Evolutionary conservation across 2,797 vertebrate genomes (phyloP).

Genomic region (Galaxias olidus): DNA sequence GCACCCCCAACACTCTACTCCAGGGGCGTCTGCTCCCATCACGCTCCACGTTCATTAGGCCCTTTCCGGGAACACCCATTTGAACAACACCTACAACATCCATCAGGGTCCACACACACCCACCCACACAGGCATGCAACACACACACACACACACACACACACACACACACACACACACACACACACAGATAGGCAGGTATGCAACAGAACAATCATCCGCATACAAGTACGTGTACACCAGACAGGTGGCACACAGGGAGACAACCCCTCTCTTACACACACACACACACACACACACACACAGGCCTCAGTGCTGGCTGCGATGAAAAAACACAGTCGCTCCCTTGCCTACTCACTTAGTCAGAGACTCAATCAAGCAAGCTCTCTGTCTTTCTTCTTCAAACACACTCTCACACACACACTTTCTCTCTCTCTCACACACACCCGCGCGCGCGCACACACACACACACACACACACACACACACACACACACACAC

Average conservation of each 20-base stretch:
- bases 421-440: too few species aligned
- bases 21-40: too few species aligned
- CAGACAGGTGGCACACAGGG: too few species aligned
- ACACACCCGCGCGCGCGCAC: too few species aligned
- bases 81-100: conserved; percentile 49
- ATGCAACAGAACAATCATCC: too few species aligned
- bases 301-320: too few species aligned
- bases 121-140: conserved; percentile 18
- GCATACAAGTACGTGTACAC: background rate
- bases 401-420: background rate
- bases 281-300: background rate
- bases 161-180: conserved; percentile 1
- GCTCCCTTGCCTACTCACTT: too few species aligned
- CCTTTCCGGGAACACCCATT: conserved; percentile 46
- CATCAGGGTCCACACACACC: conserved; percentile 20
- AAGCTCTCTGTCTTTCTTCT: too few species aligned
- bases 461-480: background rate
- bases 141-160: conserved; percentile 9
- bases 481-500: conserved; percentile 3
- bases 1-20: background rate
- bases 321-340: too few species aligned
- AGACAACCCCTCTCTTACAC: background rate
- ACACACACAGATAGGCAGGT: background rate
- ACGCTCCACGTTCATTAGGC: too few species aligned
- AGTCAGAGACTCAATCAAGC: too few species aligned